phyloP scores from a whole-genome alignment of 2,797 vertebrate genomes.

The Tinamus major region DNA sequence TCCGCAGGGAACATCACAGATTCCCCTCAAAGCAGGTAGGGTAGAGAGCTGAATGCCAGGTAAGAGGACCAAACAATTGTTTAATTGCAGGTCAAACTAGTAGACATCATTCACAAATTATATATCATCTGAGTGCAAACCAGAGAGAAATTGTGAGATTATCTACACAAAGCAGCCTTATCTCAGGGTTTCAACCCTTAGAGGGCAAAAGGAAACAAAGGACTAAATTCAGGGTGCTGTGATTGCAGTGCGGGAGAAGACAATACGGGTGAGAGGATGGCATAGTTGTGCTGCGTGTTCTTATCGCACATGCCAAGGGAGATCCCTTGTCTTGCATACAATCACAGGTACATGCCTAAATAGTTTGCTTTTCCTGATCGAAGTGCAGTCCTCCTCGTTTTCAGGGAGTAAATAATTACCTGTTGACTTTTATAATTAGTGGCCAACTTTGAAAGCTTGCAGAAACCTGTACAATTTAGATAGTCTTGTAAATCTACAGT shows the following conservation, averaged over 20 bases:
- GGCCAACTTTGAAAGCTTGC: not conserved
- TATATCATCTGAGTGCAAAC: not conserved
- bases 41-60: not conserved
- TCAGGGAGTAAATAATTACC: not conserved
- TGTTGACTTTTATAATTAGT: not conserved
- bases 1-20: not conserved
- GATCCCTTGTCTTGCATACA: fast-evolving
- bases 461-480: not conserved
- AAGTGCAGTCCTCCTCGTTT: not conserved
- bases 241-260: not conserved
- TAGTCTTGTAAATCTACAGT: not conserved
- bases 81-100: not conserved
- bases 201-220: not conserved
- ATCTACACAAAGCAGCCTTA: not conserved
- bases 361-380: not conserved
- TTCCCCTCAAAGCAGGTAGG: not conserved
- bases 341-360: not conserved
- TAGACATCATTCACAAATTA: not conserved
- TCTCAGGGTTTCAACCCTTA: not conserved
- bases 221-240: not conserved
- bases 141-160: not conserved
- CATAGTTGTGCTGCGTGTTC: not conserved
- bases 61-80: not conserved
- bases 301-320: not conserved
- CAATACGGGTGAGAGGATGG: slow-evolving; percentile 7